Conservation (phyloP, 2,797 vertebrate genomes). For the Cryptoblepharus egeriae region DNA sequence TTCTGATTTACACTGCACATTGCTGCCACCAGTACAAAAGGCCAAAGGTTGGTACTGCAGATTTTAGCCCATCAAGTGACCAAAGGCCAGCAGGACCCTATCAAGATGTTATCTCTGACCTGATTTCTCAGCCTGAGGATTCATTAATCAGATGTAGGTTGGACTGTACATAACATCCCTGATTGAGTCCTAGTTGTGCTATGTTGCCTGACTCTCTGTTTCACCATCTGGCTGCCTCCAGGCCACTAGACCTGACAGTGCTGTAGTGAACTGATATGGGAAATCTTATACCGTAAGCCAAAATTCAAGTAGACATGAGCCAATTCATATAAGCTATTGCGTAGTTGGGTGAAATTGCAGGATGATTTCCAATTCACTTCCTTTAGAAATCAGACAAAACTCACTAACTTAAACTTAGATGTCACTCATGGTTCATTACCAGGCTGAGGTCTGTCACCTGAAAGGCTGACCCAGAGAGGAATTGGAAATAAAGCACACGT, state of each 20-base stretch:
- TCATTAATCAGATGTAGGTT: not conserved
- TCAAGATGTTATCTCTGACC: not conserved
- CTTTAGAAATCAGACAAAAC: too few species aligned
- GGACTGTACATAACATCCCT: not conserved
- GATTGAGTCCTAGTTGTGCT: not conserved
- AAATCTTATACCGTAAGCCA: not conserved
- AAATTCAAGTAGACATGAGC: not conserved
- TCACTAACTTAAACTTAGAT: too few species aligned
- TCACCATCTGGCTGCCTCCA: not conserved
- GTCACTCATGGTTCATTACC: too few species aligned
- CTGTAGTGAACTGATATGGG: not conserved
- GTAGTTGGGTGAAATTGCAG: too few species aligned
- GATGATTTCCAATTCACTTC: too few species aligned
- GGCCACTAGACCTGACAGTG: not conserved
- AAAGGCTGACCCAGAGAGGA: too few species aligned
- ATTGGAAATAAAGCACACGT: too few species aligned
- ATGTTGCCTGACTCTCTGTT: not conserved
- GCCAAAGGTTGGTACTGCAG: not conserved
- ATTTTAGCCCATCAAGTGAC: not conserved
- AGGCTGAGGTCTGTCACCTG: too few species aligned
- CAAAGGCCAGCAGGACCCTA: not conserved
- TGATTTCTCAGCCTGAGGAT: too few species aligned
- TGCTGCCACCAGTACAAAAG: not conserved
- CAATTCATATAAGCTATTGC: not conserved
- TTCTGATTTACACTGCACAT: not conserved